Evolutionary conservation across 1,140 invertebrate species (phyloP).

Genomic region (Euborellia annulipes): DNA sequence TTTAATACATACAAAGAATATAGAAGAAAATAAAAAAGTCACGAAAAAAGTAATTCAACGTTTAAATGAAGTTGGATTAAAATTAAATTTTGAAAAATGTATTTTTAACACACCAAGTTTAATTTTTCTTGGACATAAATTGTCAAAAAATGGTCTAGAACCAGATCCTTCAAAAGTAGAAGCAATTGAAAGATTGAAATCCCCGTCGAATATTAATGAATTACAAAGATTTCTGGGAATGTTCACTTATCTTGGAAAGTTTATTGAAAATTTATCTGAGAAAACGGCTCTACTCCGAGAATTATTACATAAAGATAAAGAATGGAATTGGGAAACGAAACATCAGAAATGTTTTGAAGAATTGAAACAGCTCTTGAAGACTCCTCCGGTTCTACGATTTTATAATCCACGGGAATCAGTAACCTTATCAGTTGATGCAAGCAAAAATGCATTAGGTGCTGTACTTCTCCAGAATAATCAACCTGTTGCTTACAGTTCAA

Average conservation of each 20-base stretch:
- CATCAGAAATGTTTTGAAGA: no score
- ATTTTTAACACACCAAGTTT: constrained; percentile 3
- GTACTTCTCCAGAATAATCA: constrained; percentile 20
- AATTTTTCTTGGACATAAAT: constrained; percentile 5
- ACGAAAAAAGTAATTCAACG: constrained; percentile 4
- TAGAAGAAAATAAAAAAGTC: no score
- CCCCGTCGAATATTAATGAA: constrained; percentile 12
- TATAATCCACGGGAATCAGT: constrained; percentile 15
- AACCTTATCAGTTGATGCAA: constrained; percentile 5
- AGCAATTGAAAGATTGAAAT: constrained; percentile 12
- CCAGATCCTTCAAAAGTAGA: constrained; percentile 2
- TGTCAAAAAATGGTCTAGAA: background rate
- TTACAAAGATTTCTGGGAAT: constrained; percentile 19
- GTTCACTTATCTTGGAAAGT: constrained; percentile 17
- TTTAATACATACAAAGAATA: no score
- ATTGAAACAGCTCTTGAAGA: constrained; percentile 11
- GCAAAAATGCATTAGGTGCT: constrained; percentile 18
- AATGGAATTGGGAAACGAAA: constrained; percentile 10
- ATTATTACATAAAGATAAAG: constrained; percentile 13
- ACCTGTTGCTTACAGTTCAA: constrained; percentile 19
- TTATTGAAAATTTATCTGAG: constrained; percentile 17
- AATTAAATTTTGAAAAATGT: constrained; percentile 12
- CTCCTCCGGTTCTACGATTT: constrained; percentile 11
- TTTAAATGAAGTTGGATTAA: constrained; percentile 8
- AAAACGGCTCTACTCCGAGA: constrained; percentile 14